Conservation (phyloP, 2,888 invertebrate genomes). For the Morpho achilles region DNA sequence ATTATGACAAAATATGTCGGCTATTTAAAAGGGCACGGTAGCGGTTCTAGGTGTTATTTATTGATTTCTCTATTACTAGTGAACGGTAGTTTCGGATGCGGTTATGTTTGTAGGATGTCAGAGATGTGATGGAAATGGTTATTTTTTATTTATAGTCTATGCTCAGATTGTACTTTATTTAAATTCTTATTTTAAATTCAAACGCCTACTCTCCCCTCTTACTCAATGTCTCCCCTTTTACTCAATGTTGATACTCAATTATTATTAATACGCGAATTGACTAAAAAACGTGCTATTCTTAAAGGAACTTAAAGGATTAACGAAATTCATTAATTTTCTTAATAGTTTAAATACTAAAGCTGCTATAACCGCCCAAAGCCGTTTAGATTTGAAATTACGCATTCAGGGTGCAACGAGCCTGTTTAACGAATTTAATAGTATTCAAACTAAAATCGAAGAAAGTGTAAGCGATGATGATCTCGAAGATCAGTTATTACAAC, state of each 20-base stretch:
- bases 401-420: background rate
- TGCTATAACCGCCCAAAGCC: background rate
- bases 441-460: background rate
- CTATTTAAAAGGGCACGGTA: constrained; percentile 49
- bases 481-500: background rate
- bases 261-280: background rate
- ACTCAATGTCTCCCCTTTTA: no score
- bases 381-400: background rate
- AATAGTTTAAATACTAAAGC: background rate
- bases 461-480: background rate
- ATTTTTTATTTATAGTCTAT: constrained; percentile 2
- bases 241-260: no score
- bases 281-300: background rate
- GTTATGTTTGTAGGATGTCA: constrained; percentile 17
- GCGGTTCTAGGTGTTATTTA: constrained; percentile 49
- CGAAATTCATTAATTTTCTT: background rate
- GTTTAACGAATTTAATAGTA: background rate
- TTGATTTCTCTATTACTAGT: constrained; percentile 36
- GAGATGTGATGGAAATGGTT: background rate
- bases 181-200: no score
- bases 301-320: constrained; percentile 1
- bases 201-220: no score
- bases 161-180: no score
- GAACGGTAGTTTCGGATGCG: constrained; percentile 24
- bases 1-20: constrained; percentile 74